Evolutionary conservation across 2,113 vertebrate species (phyloP).

Genomic region (Muntiacus muntjak): DNA sequence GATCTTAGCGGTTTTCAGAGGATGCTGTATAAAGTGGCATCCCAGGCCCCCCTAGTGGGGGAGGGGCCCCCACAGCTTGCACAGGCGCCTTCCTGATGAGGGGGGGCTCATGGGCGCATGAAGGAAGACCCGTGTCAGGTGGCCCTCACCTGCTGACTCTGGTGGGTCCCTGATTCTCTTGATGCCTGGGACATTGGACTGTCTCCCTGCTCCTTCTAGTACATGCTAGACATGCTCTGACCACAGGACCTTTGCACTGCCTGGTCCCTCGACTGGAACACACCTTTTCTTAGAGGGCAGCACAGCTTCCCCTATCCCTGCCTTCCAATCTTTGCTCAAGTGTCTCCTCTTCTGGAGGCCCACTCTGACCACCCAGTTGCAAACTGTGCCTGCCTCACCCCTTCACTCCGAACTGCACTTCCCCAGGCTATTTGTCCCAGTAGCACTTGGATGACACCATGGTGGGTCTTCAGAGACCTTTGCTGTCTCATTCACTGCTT

Average conservation of each 20-base stretch:
- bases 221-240: background rate
- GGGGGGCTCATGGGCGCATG: accelerated
- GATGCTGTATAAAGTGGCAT: no score
- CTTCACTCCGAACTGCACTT: accelerated
- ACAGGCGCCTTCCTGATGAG: background rate
- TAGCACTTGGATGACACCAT: background rate
- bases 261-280: background rate
- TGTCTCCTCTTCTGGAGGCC: no score
- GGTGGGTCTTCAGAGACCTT: background rate
- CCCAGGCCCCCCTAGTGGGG: background rate
- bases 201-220: background rate
- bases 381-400: accelerated
- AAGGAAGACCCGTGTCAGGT: accelerated
- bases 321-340: background rate
- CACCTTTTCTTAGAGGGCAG: background rate
- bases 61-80: no score
- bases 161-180: background rate
- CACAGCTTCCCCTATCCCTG: no score
- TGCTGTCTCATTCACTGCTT: background rate
- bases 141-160: background rate
- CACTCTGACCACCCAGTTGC: accelerated
- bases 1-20: accelerated
- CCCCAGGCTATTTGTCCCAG: background rate
- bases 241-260: background rate
- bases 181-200: background rate